Conservation (phyloP, 2,888 invertebrate species). For the Pristionchus fissidentatus region DNA sequence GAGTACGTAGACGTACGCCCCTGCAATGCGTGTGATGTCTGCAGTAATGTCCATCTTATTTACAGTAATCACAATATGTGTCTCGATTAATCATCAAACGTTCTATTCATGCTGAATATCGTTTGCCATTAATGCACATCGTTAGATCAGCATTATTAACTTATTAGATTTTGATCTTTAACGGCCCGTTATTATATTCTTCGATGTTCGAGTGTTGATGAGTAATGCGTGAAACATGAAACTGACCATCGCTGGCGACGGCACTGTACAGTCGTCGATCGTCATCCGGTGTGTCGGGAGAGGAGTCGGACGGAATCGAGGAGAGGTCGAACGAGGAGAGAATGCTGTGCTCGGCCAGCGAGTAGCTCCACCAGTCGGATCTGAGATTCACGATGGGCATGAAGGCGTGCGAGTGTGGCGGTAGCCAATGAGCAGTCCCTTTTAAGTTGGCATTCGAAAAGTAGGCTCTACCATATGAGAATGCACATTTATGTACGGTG, state of each 20-base stretch:
- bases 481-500: too few relatives aligned
- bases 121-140: too few relatives aligned
- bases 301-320: conserved; percentile 57
- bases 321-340: conserved; percentile 61
- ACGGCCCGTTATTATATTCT: background rate
- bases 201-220: background rate
- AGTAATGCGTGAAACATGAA: background rate
- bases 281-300: conserved; percentile 64
- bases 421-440: too few relatives aligned
- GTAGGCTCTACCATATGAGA: too few relatives aligned
- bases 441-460: too few relatives aligned
- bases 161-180: background rate
- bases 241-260: conserved; percentile 79
- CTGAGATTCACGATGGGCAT: conserved; percentile 47
- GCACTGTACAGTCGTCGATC: conserved; percentile 76
- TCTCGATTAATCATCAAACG: too few relatives aligned
- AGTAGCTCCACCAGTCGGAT: conserved; percentile 55
- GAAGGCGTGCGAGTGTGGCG: too few relatives aligned
- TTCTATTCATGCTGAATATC: too few relatives aligned
- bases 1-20: conserved; percentile 89
- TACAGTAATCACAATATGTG: background rate
- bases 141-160: background rate
- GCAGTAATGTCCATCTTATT: background rate
- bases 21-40: conserved; percentile 78
- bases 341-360: conserved; percentile 55